phyloP scores from a whole-genome alignment of 1,140 invertebrate species.

The Pemphigus obesinymphae region DNA sequence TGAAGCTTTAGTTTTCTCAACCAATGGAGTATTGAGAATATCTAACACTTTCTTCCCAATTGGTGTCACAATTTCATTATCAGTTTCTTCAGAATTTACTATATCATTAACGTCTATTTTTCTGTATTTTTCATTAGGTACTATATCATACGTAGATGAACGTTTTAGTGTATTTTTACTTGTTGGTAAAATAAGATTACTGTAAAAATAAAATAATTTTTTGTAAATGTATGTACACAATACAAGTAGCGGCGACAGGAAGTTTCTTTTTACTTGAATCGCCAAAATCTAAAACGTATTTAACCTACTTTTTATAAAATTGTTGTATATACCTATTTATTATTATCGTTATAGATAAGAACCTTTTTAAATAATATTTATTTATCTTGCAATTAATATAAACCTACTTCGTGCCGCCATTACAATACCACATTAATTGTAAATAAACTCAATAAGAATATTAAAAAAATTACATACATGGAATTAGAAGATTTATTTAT shows the following conservation, averaged over 20 bases:
- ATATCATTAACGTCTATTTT: not conserved
- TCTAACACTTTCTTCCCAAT: not conserved
- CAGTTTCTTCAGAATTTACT: not conserved
- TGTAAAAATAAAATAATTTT: not conserved
- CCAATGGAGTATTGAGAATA: conserved; percentile 31
- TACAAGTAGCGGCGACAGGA: not conserved
- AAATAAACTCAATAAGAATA: too few relatives aligned
- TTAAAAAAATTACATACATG: too few relatives aligned
- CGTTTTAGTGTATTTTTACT: not conserved
- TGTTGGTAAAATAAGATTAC: not conserved
- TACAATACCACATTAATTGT: too few relatives aligned
- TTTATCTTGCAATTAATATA: too few relatives aligned
- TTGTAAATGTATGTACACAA: not conserved
- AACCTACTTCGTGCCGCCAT: too few relatives aligned
- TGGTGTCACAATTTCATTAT: not conserved
- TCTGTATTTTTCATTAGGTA: not conserved
- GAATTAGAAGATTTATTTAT: too few relatives aligned
- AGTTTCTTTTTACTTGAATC: too few relatives aligned
- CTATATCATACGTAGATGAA: not conserved
- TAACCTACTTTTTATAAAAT: too few relatives aligned
- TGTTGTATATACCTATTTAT: too few relatives aligned
- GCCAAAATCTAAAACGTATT: too few relatives aligned
- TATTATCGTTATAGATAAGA: too few relatives aligned
- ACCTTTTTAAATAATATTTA: too few relatives aligned
- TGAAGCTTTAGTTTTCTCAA: not conserved